Evolutionary conservation across 2,113 vertebrate species (phyloP), one percentile per base, ranked within the genome.

Genomic region (Ardeotis arabs): DNA sequence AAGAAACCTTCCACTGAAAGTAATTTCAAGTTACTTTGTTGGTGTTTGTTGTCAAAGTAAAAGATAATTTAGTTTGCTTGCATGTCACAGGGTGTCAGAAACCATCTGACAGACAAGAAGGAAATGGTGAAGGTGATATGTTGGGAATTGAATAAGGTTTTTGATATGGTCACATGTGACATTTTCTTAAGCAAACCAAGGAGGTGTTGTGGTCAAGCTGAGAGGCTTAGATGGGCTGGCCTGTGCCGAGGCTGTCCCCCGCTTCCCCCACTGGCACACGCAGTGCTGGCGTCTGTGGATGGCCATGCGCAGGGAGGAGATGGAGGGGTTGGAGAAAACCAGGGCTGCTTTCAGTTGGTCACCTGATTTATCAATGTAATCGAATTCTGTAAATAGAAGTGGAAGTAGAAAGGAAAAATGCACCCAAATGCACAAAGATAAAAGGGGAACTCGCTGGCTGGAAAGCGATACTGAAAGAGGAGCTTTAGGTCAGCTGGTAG

Each of bases 201-300:
- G 44, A 77, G 33, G n/a, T 21, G 35, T 52, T 21, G 35, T 52
- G 39, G 39, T 60, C 0, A 0, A 39, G 50, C 28, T 72, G 64
- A 50, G 59, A 35, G 55, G 53, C 66, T 16, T n/a, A 41, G 7
- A 4, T 4, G n/a, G 25, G 14, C 55, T 91, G 56, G 23, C 45
- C 33, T 0, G 0, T 67, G 69, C 53, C 70, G 27, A 5, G 39
- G 13, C 45, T 69, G 24, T 35, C 11, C 53, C 29, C 60, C 17
- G 29, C 39, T 39, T 47, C 14, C 44, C 31, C 47, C 39, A 7
- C 2, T 1, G 12, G 37, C 41, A 17, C 9, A 12, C 12, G 4
- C 2, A 4, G 33, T 47, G 52, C 16, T 3, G 5, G 35, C 0
- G 0, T 4, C 2, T 6, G 28, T 5, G 53, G 49, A n/a, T 27